These are phyloP conservation scores for Ammospiza caudacuta DNA, from an alignment of 2,113 vertebrate genomes.

Conservation along the genomic window DNA sequence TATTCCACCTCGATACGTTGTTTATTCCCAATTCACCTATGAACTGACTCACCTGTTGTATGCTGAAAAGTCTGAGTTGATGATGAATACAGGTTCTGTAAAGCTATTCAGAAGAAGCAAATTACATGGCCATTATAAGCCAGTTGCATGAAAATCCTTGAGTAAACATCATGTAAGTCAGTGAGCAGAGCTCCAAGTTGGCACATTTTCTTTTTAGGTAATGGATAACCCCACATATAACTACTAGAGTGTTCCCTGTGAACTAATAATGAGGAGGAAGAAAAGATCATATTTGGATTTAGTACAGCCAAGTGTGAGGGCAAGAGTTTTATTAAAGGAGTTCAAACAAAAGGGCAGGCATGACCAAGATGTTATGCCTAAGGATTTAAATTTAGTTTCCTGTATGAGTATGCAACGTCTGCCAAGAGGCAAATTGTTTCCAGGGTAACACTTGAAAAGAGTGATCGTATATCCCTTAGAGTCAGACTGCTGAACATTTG, in stretches of 20 bases:
- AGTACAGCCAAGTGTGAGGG: slow-evolving; percentile 72
- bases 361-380: slow-evolving; percentile 72
- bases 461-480: slow-evolving; percentile 49
- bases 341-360: slow-evolving; percentile 73
- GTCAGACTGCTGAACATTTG: background rate
- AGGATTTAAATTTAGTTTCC: slow-evolving; percentile 75
- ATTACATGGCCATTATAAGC: slow-evolving; percentile 68
- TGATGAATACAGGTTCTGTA: slow-evolving; percentile 56
- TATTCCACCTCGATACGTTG: slow-evolving; percentile 16
- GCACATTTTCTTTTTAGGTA: slow-evolving; percentile 67
- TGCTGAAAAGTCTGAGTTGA: slow-evolving; percentile 29
- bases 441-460: slow-evolving; percentile 68
- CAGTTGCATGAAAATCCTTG: slow-evolving; percentile 69
- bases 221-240: slow-evolving; percentile 62
- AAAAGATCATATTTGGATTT: slow-evolving; percentile 73
- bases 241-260: slow-evolving; percentile 65
- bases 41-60: slow-evolving; percentile 66
- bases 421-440: slow-evolving; percentile 74
- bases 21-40: slow-evolving; percentile 59
- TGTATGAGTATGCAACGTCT: slow-evolving; percentile 43
- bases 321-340: slow-evolving; percentile 70
- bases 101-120: slow-evolving; percentile 57
- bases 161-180: slow-evolving; percentile 69
- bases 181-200: slow-evolving; percentile 60
- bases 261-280: slow-evolving; percentile 72